A percentile compares a stretch with the other conserved stretches of the same genome.
Conservation (phyloP, 2,113 vertebrate species). For the Dipodomys stephensi region DNA sequence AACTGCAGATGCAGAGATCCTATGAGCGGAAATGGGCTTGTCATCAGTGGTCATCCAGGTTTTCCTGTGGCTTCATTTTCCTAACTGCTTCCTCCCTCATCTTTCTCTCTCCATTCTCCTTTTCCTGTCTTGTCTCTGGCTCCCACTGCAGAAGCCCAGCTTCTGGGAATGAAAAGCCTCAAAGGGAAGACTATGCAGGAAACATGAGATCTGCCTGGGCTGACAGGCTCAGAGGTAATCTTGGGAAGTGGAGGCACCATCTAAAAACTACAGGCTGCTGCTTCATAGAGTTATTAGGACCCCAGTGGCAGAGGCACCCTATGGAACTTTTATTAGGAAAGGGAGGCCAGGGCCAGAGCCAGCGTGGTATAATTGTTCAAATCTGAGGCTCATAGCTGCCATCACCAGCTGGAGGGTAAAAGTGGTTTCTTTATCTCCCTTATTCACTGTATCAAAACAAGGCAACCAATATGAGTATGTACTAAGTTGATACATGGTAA, state of each 20-base stretch:
- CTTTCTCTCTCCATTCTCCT: background rate
- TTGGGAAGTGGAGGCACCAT: fast-evolving
- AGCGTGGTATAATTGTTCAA: background rate
- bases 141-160: background rate
- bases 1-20: background rate
- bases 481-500: too few relatives aligned
- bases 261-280: background rate
- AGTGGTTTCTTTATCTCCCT: background rate
- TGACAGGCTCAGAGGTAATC: background rate
- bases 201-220: background rate
- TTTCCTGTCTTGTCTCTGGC: background rate
- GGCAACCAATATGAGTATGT: background rate
- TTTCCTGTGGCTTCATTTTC: background rate
- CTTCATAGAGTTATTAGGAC: background rate
- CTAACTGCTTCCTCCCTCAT: too few relatives aligned
- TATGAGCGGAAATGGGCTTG: background rate
- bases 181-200: background rate
- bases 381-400: background rate
- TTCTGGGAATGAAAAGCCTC: background rate
- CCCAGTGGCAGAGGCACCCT: fast-evolving
- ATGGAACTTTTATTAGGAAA: fast-evolving
- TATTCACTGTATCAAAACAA: background rate
- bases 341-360: background rate
- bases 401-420: background rate
- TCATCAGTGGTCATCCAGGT: background rate